Evolutionary conservation across 2,113 vertebrate species (phyloP), one percentile per base, ranked within the genome.

Genomic region (Xenopus borealis): DNA sequence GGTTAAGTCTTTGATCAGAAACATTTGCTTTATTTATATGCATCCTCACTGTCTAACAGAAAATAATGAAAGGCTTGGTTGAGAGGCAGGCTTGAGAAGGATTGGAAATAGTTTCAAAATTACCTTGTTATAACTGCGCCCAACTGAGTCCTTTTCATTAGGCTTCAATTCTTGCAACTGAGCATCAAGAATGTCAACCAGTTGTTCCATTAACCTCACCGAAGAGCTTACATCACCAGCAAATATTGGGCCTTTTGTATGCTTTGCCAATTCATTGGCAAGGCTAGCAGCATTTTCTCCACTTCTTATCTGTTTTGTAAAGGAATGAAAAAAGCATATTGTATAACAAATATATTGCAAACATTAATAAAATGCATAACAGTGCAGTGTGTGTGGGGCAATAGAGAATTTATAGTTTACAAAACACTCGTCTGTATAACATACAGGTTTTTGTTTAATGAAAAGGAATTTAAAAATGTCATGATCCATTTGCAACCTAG

Each of bases 71-170:
- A 55, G 17, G 14, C 7, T n/a, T n/a, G 17, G 14, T 55, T 50
- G 47, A 50, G 47, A 50, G 11, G 47, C 14, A 55, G 17, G 53
- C 53, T 55, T n/a, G 14, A 55, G 16, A 55, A 55, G 1, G 14
- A 55, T n/a, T 55, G 53, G 14, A 55, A 55, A 50, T 50, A 16
- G 17, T 55, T 55, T 55, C 16, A 12, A 11, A 6, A 19, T 69
- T 92, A 98, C 97, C 95, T 99, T 99, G 93, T 97, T 98, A 83
- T 98, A 98, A 87, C 96, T 99, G 85, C 96, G 91, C 72, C 96
- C 96, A 23, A 95, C 92, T 0, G 92, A 91, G 78, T 94, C 92
- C 71, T 98, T 99, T 83, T 98, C 96, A 55, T 89, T 96, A 62
- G 97, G 97, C 30, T 90, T 86, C 72, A 98, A 83, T 12, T 98